Conservation (phyloP, 2,113 vertebrate genomes). For the Chrysemys picta region DNA sequence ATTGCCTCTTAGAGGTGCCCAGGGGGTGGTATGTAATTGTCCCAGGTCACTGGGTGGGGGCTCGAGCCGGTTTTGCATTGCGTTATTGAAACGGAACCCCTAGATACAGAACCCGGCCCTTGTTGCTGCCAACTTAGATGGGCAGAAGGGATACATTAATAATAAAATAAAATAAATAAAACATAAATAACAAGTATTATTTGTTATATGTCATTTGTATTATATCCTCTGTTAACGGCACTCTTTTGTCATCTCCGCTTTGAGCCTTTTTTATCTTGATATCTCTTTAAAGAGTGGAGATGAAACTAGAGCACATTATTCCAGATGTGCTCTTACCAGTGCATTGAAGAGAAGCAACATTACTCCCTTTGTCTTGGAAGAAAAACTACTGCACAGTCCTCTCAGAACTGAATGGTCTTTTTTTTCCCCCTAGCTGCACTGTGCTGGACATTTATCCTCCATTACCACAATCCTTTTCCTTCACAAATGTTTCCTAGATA, state of each 20-base stretch:
- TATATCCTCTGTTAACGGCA: not conserved
- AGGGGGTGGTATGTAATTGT: too few species aligned
- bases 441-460: not conserved
- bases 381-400: not conserved
- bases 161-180: not conserved
- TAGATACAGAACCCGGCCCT: too few species aligned
- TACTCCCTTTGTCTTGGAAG: not conserved
- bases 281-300: not conserved
- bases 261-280: not conserved
- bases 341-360: rapidly evolving
- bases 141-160: too few species aligned
- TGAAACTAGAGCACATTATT: not conserved
- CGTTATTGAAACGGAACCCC: too few species aligned
- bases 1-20: too few species aligned
- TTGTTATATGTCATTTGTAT: not conserved
- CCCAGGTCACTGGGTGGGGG: too few species aligned
- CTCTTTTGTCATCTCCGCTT: not conserved
- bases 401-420: not conserved
- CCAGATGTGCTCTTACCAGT: rapidly evolving
- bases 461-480: not conserved
- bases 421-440: not conserved
- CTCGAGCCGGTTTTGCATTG: too few species aligned
- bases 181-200: not conserved
- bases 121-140: too few species aligned
- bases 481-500: conserved; percentile 27